Conservation (phyloP, 1,140 invertebrate species). For the Diorhabda sublineata region DNA sequence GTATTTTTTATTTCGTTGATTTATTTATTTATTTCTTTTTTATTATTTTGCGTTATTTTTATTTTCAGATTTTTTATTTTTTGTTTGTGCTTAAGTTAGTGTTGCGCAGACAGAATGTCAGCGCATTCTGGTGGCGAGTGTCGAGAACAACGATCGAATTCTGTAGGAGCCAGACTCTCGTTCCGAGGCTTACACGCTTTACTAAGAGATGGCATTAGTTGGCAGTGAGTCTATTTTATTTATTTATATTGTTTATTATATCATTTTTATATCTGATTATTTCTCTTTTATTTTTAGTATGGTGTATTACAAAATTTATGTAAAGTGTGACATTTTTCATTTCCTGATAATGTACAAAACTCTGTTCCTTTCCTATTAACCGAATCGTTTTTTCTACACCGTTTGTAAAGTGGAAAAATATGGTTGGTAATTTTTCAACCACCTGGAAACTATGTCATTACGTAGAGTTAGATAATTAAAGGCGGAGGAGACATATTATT, state of each 20-base stretch:
- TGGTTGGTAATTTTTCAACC: too few species aligned
- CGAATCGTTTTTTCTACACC: too few species aligned
- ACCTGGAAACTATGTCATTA: too few species aligned
- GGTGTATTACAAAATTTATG: too few species aligned
- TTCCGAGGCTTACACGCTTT: constrained; percentile 38
- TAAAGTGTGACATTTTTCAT: too few species aligned
- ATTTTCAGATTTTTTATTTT: constrained; percentile 10
- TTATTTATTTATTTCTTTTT: constrained; percentile 14
- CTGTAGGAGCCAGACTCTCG: constrained; percentile 38
- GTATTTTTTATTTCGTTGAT: constrained; percentile 4
- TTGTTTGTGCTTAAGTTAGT: constrained; percentile 10
- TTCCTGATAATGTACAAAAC: too few species aligned
- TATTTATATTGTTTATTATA: constrained; percentile 24
- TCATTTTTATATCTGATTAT: background rate
- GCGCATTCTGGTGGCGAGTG: constrained; percentile 36
- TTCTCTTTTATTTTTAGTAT: background rate
- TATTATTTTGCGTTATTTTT: constrained; percentile 6
- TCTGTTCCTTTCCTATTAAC: too few species aligned
- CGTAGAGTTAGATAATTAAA: too few species aligned
- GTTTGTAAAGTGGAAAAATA: too few species aligned
- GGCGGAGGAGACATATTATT: too few species aligned
- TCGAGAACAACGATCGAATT: constrained; percentile 40
- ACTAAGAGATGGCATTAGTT: constrained; percentile 39
- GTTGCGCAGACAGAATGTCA: constrained; percentile 31
- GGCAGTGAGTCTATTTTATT: constrained; percentile 38